Base-by-base conservation (phyloP, 2,113 vertebrate species). In the Sander vitreus region DNA sequence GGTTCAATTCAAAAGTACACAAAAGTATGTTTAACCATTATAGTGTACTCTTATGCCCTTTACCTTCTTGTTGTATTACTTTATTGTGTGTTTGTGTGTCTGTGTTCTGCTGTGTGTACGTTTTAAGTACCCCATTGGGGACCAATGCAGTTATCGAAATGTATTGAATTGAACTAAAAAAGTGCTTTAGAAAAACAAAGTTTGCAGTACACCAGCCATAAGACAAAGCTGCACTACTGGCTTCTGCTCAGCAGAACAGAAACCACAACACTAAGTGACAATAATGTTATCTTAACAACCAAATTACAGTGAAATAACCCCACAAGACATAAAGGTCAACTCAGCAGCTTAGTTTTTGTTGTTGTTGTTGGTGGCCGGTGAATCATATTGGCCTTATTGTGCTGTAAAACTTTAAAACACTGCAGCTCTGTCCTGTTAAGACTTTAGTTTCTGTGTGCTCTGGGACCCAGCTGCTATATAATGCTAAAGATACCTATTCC, bases 401-500 rank as follows among this genome's bases (percentile, higher is more conserved):
- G 60, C 66, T 47, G 68, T 39, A 19, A 63, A 79, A 55, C 45
- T 45, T 27, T 58, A 16, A 43, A 63, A 51, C 18, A 33, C 16
- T 15, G 0, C 53, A 47, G 21, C 33, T 76, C 21, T 19, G 65
- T 45, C 73, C 58, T 60, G 67, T 53, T 76, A 51, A 60, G 65
- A 55, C 33, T 57, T 39, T 27, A 15, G 21, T 62, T 73, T 50
- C 58, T 47, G 33, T 25, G 63, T 15, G 45, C 57, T 76, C n/a
- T 69, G 51, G 76, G 63, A 71, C 47, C 71, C 62, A 47, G 83
- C 82, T 73, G 78, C 57, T 88, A 69, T 54, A n/a, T 76, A 51
- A 78, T 62, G 23, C 73, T 85, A 64, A 84, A 74, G 74, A 78
- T 90, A 73, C 64, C 59, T 1, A 68, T 83, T 86, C 75, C 60